phyloP scores from a whole-genome alignment of 2,888 invertebrate genomes.

The Xanthorhoe spadicearia region DNA sequence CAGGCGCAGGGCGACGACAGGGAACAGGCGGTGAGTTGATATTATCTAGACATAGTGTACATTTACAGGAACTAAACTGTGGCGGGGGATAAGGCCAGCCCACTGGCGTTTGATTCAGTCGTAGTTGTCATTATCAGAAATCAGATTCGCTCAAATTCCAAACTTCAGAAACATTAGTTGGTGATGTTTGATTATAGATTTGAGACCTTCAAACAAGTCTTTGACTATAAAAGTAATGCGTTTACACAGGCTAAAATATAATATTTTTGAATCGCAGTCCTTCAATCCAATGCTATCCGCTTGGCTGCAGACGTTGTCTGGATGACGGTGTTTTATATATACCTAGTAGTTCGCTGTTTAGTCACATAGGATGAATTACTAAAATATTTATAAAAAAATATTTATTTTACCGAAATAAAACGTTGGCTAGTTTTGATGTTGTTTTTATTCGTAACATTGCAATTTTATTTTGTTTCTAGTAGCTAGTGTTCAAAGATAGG shows the following conservation, averaged over 20 bases:
- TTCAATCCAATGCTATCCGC: constrained; percentile 23
- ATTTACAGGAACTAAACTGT: too few relatives aligned
- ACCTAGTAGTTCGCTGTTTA: constrained; percentile 14
- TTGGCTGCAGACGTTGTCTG: constrained; percentile 26
- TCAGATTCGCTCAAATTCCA: too few relatives aligned
- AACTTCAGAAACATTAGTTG: too few relatives aligned
- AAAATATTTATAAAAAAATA: too few relatives aligned
- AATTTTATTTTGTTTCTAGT: constrained; percentile 17
- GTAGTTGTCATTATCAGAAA: too few relatives aligned
- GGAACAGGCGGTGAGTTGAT: constrained; percentile 75
- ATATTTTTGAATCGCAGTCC: constrained; percentile 22
- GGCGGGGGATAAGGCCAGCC: too few relatives aligned
- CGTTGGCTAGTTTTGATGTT: constrained; percentile 22
- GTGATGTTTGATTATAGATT: too few relatives aligned
- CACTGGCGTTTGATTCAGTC: too few relatives aligned
- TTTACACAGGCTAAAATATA: constrained; percentile 33
- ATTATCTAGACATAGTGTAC: too few relatives aligned
- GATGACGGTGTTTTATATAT: constrained; percentile 28
- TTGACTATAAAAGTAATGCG: too few relatives aligned
- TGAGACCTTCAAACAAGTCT: too few relatives aligned
- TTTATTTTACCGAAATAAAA: constrained; percentile 38
- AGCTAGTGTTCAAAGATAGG: not conserved
- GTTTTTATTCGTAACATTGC: constrained; percentile 40
- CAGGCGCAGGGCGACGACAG: constrained; percentile 51
- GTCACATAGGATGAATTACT: constrained; percentile 8